Conservation (phyloP, 2,797 vertebrate species). For the Anguilla obscura region DNA sequence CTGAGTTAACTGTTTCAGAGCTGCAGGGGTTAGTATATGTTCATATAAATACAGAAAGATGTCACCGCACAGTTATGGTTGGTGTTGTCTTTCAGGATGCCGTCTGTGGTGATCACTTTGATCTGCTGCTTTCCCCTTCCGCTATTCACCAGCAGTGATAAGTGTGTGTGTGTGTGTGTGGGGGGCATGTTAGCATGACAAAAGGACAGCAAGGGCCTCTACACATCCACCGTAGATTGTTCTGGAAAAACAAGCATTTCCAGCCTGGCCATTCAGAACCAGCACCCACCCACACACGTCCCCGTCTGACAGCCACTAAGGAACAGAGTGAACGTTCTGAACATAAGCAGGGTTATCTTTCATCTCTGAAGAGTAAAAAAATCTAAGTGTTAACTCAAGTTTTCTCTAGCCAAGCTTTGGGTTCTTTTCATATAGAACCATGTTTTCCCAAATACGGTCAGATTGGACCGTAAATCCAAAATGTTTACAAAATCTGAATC, state of each 20-base stretch:
- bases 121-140: not conserved
- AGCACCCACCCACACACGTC: not conserved
- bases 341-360: not conserved
- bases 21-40: not conserved
- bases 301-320: too few species aligned
- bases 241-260: not conserved
- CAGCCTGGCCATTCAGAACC: not conserved
- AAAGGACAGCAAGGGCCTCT: conserved; percentile 22
- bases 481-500: too few species aligned
- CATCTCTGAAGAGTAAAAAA: not conserved
- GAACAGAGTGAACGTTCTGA: too few species aligned
- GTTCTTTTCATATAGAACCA: not conserved
- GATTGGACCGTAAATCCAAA: too few species aligned
- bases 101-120: not conserved
- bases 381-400: too few species aligned
- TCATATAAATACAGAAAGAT: not conserved
- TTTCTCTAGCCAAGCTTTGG: not conserved
- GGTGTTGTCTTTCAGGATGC: not conserved
- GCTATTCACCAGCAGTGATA: not conserved
- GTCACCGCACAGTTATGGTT: not conserved
- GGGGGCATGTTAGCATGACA: conserved; percentile 34
- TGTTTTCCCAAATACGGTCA: not conserved
- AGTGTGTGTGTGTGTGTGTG: not conserved
- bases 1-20: not conserved
- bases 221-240: not conserved